Evolutionary conservation across 2,797 vertebrate genomes (phyloP), one percentile per base, ranked within the genome.

Genomic region (Karalla daura): DNA sequence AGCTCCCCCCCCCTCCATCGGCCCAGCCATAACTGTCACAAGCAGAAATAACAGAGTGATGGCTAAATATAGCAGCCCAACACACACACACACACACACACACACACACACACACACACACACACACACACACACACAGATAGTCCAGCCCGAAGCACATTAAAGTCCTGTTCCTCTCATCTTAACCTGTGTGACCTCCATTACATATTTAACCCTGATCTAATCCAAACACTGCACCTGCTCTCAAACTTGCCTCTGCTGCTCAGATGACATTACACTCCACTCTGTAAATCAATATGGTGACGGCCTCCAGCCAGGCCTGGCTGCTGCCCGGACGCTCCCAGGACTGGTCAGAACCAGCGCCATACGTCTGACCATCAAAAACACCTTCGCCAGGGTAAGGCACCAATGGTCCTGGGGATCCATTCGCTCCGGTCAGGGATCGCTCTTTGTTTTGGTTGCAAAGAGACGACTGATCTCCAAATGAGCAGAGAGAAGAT

Each of bases 31-130:
- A 78, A 80, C 81, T 83, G 76, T 81, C 76, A 78, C 44, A 23
- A 67, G 68, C 83, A 82, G 84, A 81, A 89, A 87, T 80, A 89
- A 86, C 83, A 75, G 65, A 87, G 77, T 79, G 86, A 89, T 84
- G 39, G 73, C 83, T 92, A 87, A 76, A 92, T 91, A 81, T 90
- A 91, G 73, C 66, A 58, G 8, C 33, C 24, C 5, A 77, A 60
- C 66, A 63, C 50, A 0, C 36, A 53, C 25, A 50, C n/a, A 9
- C 18, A 25, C 55, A 55, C 4, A 66, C 18, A 53, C 23, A 50
- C 44, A 53, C 64, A 35, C 53, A 50, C 5, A 17, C 7, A 54
- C 35, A 52, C 24, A 50, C 15, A 60, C 66, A 63, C 50, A 0
- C 36, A 53, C 25, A 50, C n/a, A 9, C 18, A 25, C 55, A 55